Conservation (phyloP, 2,888 invertebrate species). For the Cantharis flavilabris region DNA sequence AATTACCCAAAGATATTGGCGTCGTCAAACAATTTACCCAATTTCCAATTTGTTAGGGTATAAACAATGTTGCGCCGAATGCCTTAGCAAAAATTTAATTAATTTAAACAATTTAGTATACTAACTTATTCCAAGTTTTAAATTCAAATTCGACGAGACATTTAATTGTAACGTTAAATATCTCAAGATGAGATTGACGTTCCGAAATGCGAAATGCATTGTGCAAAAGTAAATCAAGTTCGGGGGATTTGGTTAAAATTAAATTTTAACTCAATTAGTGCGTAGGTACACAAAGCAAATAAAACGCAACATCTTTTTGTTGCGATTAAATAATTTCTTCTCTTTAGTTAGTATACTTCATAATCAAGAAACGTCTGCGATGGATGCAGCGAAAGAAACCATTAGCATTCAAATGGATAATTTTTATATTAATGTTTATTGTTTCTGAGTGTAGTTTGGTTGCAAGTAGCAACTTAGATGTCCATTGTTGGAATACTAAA, state of each 20-base stretch:
- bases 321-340: background rate
- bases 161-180: background rate
- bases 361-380: background rate
- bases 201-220: background rate
- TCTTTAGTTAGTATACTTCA: background rate
- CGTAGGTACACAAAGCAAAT: background rate
- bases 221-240: background rate
- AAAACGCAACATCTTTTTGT: background rate
- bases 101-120: background rate
- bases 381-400: constrained; percentile 9
- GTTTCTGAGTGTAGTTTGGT: constrained; percentile 35
- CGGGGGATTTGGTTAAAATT: background rate
- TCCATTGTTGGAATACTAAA: constrained; percentile 37
- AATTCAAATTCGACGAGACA: background rate
- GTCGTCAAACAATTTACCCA: background rate
- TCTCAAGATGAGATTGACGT: background rate
- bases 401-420: constrained; percentile 32
- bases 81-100: background rate
- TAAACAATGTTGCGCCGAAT: background rate
- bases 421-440: constrained; percentile 34
- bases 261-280: background rate
- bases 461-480: constrained; percentile 33
- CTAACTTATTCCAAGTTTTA: background rate
- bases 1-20: constrained; percentile 9
- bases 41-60: background rate